Evolutionary conservation across 1,140 invertebrate species (phyloP).

Genomic region (Apis florea): DNA sequence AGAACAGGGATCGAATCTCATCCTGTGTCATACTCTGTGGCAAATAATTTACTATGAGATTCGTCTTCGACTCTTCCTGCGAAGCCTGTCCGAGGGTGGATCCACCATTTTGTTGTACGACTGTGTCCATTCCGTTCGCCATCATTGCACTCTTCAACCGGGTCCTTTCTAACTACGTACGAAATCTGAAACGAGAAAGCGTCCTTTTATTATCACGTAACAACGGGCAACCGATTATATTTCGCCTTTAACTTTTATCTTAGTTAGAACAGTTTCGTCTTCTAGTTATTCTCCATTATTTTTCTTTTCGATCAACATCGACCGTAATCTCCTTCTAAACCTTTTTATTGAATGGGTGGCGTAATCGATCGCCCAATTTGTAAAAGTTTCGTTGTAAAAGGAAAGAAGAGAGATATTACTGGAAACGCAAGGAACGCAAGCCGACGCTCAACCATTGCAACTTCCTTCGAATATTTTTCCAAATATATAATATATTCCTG

Average conservation of each 20-base stretch:
- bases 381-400: not conserved
- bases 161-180: constrained; percentile 75
- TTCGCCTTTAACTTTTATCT: not conserved
- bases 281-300: not conserved
- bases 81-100: constrained; percentile 85
- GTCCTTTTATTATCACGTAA: not conserved
- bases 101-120: constrained; percentile 86
- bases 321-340: not conserved
- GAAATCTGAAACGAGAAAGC: constrained; percentile 75
- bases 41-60: constrained; percentile 99
- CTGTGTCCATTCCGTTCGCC: constrained; percentile 91
- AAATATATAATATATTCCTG: not conserved
- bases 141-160: constrained; percentile 83
- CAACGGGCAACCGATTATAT: not conserved
- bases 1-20: constrained; percentile 98
- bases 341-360: not conserved
- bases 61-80: constrained; percentile 96
- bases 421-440: not conserved
- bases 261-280: not conserved
- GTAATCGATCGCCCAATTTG: not conserved
- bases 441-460: not conserved
- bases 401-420: not conserved
- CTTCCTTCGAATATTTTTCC: not conserved
- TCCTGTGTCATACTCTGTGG: constrained; percentile 99
- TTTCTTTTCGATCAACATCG: not conserved